Percentiles rank a stretch among this genome's conserved stretches.
These are phyloP conservation scores for Pseudomyrmex sp. DNA, from an alignment of 1,140 invertebrate species.

Conservation along the genomic window DNA sequence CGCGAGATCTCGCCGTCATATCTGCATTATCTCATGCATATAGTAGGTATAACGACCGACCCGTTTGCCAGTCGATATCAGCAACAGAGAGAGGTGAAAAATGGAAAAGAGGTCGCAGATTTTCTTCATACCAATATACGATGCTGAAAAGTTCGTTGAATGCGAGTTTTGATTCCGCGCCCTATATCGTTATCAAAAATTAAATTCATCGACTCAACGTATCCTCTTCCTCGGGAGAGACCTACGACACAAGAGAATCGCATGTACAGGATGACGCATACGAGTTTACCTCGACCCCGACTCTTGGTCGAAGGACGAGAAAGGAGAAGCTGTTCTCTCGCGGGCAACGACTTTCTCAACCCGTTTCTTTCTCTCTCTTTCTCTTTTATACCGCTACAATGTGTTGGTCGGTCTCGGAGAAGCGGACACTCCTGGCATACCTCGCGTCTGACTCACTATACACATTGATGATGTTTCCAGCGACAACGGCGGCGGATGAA, in stretches of 20 bases:
- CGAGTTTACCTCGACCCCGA: constrained; percentile 49
- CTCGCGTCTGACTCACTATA: constrained; percentile 52
- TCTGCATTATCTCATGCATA: constrained; percentile 27
- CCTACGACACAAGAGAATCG: neutral
- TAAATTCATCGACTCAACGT: neutral
- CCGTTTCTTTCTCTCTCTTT: neutral
- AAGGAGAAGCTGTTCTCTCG: constrained; percentile 21
- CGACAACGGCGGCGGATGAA: constrained; percentile 5
- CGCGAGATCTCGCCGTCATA: constrained; percentile 11
- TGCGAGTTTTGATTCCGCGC: neutral
- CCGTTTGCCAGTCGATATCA: constrained; percentile 15
- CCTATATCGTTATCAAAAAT: neutral
- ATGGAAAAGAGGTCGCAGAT: neutral
- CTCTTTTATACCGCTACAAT: constrained; percentile 14
- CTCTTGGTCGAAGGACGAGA: constrained; percentile 24
- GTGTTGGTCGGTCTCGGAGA: constrained; percentile 2
- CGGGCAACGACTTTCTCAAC: constrained; percentile 46
- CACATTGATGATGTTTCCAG: constrained; percentile 27
- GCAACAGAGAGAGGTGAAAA: neutral
- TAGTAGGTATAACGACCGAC: constrained; percentile 8
- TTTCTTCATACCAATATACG: neutral
- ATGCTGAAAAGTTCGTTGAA: neutral
- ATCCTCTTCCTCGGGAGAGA: constrained; percentile 4
- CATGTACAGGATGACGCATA: constrained; percentile 12
- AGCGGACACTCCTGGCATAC: constrained; percentile 52